Conservation (phyloP, 2,888 invertebrate species). For the Diadromus collaris region DNA sequence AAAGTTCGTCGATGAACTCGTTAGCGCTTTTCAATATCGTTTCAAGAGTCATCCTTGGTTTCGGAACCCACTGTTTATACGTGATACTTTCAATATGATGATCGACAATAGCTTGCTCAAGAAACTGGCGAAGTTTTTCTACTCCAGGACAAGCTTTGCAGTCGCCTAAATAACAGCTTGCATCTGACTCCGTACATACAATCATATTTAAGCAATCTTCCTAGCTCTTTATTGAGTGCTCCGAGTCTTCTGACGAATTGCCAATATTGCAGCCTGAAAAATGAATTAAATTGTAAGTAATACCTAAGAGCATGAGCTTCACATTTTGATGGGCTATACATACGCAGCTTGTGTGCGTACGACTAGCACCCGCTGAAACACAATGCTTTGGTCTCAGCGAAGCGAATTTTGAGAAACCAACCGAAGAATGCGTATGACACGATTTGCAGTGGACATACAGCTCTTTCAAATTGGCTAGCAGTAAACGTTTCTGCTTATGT, state of each 20-base stretch:
- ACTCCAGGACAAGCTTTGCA: conserved; percentile 43
- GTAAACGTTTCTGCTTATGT: conserved; percentile 53
- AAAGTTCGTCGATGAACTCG: conserved; percentile 52
- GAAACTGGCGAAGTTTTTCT: conserved; percentile 28
- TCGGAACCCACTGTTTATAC: conserved; percentile 49
- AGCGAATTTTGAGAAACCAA: conserved; percentile 64
- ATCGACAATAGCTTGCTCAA: conserved; percentile 34
- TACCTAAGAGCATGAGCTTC: conserved; percentile 64
- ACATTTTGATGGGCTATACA: conserved; percentile 65
- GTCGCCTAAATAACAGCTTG: conserved; percentile 45
- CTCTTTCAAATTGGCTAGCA: conserved; percentile 58
- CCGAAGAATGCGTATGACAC: conserved; percentile 39
- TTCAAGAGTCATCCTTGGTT: conserved; percentile 43
- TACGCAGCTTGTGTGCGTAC: conserved; percentile 65
- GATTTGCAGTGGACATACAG: conserved; percentile 52
- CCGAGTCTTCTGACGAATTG: conserved; percentile 29
- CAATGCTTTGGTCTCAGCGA: conserved; percentile 60
- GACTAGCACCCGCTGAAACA: conserved; percentile 61
- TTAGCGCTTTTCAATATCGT: conserved; percentile 24
- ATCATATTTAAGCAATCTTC: conserved; percentile 44
- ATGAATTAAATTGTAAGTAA: conserved; percentile 13
- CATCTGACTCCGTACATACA: conserved; percentile 37
- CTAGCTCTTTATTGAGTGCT: conserved; percentile 30
- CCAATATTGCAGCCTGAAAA: conserved; percentile 35
- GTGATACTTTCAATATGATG: conserved; percentile 48